These are phyloP conservation scores for Sebastes oblongus DNA, from an alignment of 2,797 vertebrate genomes.

Conservation along the genomic window DNA sequence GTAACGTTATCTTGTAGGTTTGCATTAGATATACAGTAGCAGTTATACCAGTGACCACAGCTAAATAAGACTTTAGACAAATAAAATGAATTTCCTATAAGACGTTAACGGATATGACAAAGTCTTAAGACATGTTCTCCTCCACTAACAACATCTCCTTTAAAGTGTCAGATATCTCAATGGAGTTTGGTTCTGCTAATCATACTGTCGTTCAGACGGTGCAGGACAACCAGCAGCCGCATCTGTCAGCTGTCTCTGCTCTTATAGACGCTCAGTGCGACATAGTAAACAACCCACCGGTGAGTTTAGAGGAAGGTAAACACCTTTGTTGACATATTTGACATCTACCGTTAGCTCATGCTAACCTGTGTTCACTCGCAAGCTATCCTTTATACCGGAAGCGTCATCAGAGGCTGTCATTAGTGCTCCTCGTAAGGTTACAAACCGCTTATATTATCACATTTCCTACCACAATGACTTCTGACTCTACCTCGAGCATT, in stretches of 20 bases:
- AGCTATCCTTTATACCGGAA: neutral
- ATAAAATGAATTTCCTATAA: neutral
- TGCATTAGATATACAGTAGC: neutral
- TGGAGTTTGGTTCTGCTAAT: neutral
- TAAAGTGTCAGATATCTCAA: neutral
- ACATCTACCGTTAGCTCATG: slow-evolving; percentile 34
- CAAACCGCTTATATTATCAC: neutral
- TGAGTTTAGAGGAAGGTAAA: neutral
- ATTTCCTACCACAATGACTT: accelerated
- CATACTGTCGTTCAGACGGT: neutral
- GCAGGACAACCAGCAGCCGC: neutral
- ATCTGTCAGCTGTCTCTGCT: neutral
- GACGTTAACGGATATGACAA: accelerated
- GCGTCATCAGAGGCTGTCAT: neutral
- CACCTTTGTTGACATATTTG: slow-evolving; percentile 44
- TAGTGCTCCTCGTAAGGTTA: neutral
- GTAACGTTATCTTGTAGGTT: neutral
- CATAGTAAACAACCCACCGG: accelerated
- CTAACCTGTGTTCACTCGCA: slow-evolving; percentile 28
- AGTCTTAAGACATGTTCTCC: neutral
- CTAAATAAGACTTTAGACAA: neutral
- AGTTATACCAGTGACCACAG: neutral
- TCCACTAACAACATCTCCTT: neutral
- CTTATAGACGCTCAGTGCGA: accelerated
- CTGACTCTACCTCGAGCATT: accelerated